Evolutionary conservation across 2,888 invertebrate species (phyloP).

Genomic region (Lasioglossum figueresi): DNA sequence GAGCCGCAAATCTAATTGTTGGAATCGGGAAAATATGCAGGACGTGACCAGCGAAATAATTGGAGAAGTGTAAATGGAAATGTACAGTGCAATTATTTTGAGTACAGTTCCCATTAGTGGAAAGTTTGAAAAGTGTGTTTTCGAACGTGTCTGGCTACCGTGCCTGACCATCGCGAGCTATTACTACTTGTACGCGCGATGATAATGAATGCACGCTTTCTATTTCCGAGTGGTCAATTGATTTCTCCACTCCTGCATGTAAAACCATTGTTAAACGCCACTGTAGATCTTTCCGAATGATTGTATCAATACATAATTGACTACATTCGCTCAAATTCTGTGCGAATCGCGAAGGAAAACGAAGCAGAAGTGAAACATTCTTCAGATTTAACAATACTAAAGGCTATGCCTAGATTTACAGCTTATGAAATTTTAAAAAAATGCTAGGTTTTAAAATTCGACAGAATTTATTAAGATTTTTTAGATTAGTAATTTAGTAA

Average conservation of each 20-base stretch:
- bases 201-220: slow-evolving; percentile 2
- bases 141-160: not conserved
- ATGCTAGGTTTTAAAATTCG: too few species aligned
- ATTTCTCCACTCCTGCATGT: not conserved
- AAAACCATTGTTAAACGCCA: not conserved
- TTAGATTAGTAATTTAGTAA: too few species aligned
- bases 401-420: too few species aligned
- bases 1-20: not conserved
- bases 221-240: not conserved
- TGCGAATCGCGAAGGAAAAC: not conserved
- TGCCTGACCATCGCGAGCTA: not conserved
- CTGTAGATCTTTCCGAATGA: not conserved
- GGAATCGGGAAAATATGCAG: not conserved
- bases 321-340: not conserved
- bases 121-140: not conserved
- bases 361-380: not conserved
- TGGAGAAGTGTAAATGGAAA: not conserved
- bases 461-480: too few species aligned
- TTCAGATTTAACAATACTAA: too few species aligned
- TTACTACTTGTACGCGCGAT: not conserved
- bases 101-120: not conserved
- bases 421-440: too few species aligned
- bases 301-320: not conserved
- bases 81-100: not conserved
- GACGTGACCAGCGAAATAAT: not conserved